Conservation (phyloP, 2,113 vertebrate species). For the Cinclus mexicanus region DNA sequence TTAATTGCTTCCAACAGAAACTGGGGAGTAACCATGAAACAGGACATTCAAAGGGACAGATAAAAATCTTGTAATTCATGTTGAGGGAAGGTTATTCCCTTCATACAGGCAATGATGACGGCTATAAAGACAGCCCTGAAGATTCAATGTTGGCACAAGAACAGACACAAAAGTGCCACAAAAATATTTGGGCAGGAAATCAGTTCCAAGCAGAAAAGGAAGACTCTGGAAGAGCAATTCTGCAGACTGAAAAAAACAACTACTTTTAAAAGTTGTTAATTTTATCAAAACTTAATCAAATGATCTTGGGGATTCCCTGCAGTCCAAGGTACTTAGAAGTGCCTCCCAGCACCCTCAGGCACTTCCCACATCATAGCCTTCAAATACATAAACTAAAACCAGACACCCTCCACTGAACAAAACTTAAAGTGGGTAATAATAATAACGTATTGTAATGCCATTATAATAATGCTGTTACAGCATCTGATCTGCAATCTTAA, state of each 20-base stretch:
- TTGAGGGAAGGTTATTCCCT: background rate
- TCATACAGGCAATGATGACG: background rate
- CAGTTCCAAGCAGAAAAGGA: background rate
- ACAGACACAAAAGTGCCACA: background rate
- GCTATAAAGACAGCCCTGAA: background rate
- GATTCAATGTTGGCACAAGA: background rate
- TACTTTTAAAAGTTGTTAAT: background rate
- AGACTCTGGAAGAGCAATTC: background rate
- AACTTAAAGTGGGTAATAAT: background rate
- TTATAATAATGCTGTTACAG: background rate
- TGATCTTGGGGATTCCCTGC: background rate
- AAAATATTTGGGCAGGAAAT: background rate
- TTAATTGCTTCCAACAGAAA: background rate
- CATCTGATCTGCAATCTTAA: background rate
- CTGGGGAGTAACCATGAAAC: background rate
- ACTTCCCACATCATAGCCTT: background rate
- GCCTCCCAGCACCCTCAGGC: background rate
- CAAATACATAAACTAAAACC: background rate
- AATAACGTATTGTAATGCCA: background rate
- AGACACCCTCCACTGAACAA: background rate
- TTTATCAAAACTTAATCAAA: background rate
- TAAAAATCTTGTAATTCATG: rapidly evolving
- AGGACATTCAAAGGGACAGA: background rate
- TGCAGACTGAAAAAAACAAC: background rate
- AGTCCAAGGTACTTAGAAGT: background rate